These are phyloP conservation scores for Xylota segnis DNA, from an alignment of 2,888 invertebrate species.

Conservation along the genomic window DNA sequence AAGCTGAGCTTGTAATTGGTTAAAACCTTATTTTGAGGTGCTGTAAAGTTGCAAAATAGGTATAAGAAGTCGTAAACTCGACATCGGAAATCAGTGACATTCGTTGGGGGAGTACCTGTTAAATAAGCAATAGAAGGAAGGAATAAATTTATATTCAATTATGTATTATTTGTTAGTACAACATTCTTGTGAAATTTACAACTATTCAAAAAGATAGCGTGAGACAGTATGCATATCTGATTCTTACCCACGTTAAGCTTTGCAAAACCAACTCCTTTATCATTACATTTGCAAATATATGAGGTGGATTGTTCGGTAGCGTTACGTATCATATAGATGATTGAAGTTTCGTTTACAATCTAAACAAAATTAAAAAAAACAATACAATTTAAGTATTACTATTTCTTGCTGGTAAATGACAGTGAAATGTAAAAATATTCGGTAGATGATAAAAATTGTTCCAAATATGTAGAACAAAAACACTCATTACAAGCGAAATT, in stretches of 20 bases:
- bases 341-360: slow-evolving; percentile 79
- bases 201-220: neutral
- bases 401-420: neutral
- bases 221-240: neutral
- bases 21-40: slow-evolving; percentile 86
- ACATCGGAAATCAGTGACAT: slow-evolving; percentile 90
- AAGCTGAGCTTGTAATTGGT: slow-evolving; percentile 85
- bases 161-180: neutral
- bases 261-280: slow-evolving; percentile 79
- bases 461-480: neutral
- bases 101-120: slow-evolving; percentile 86
- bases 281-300: slow-evolving; percentile 81
- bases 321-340: slow-evolving; percentile 79
- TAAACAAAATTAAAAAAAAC: slow-evolving; percentile 30
- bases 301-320: slow-evolving; percentile 78
- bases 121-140: neutral
- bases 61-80: slow-evolving; percentile 90
- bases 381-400: neutral
- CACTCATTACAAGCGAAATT: too few species aligned
- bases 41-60: slow-evolving; percentile 90
- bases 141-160: neutral
- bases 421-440: slow-evolving; percentile 2
- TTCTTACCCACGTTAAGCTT: slow-evolving; percentile 79
- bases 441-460: neutral
- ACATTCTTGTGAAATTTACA: neutral